Evolutionary conservation across 1,140 invertebrate species (phyloP).

Genomic region (Ostrea edulis): DNA sequence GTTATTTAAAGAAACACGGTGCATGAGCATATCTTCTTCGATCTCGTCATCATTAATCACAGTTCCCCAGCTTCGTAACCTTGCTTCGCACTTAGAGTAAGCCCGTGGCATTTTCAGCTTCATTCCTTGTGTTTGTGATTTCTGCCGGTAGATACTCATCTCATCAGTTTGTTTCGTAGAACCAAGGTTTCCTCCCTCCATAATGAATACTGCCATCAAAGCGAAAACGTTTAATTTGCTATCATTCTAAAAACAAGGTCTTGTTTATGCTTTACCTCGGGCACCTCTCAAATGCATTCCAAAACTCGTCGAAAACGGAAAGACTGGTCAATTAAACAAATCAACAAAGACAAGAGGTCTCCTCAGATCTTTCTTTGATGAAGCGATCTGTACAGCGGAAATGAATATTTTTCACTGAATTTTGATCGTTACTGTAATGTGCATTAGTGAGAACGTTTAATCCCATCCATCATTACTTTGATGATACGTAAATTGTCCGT

Average conservation of each 20-base stretch:
- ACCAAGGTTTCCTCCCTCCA: neutral
- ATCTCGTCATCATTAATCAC: neutral
- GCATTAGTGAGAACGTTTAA: no score
- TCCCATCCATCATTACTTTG: no score
- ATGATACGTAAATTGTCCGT: no score
- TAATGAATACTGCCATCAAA: slow-evolving; percentile 30
- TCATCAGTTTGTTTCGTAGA: neutral
- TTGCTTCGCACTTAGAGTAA: neutral
- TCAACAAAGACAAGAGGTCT: neutral
- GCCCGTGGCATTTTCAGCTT: neutral
- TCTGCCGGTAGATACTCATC: neutral
- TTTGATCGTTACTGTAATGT: no score
- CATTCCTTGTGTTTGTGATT: slow-evolving; percentile 2
- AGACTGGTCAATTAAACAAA: neutral
- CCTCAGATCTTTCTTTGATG: no score
- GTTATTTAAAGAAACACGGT: neutral
- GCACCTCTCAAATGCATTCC: neutral
- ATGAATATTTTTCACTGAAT: no score
- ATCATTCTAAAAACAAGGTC: slow-evolving; percentile 23
- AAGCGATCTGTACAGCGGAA: no score
- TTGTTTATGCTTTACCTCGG: neutral
- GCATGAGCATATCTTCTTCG: neutral
- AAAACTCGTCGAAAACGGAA: neutral
- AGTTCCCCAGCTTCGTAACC: neutral
- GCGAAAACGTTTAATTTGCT: slow-evolving; percentile 22